phyloP scores from a whole-genome alignment of 1,140 invertebrate species.

The Saxidomus purpurata region DNA sequence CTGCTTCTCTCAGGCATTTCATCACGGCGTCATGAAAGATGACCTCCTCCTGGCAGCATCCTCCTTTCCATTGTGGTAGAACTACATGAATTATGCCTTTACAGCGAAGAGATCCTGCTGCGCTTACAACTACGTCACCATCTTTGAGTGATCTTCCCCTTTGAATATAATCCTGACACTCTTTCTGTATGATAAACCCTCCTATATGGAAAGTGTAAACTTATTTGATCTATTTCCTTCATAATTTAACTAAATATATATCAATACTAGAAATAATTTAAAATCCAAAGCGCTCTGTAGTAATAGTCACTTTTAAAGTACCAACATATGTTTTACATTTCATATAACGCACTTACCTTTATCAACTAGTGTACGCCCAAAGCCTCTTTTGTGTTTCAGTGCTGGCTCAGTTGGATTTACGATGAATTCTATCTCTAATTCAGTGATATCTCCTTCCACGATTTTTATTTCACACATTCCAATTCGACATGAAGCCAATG shows the following conservation, averaged over 20 bases:
- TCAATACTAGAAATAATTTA: too few relatives aligned
- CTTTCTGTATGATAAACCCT: background rate
- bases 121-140: background rate
- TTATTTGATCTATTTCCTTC: too few relatives aligned
- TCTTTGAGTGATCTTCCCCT: background rate
- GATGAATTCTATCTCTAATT: background rate
- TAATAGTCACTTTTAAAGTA: too few relatives aligned
- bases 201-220: background rate
- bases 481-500: background rate
- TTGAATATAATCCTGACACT: background rate
- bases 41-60: background rate
- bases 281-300: too few relatives aligned
- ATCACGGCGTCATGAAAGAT: background rate
- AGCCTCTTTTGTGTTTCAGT: background rate
- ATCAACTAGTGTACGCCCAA: background rate
- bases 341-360: background rate
- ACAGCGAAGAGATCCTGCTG: background rate
- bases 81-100: background rate
- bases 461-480: background rate
- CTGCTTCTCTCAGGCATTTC: slow-evolving; percentile 5
- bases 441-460: background rate
- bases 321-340: too few relatives aligned
- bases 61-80: background rate
- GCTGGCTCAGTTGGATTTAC: background rate
- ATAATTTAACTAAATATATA: too few relatives aligned